phyloP scores from a whole-genome alignment of 2,113 vertebrate species.

The Percopsis transmontana region DNA sequence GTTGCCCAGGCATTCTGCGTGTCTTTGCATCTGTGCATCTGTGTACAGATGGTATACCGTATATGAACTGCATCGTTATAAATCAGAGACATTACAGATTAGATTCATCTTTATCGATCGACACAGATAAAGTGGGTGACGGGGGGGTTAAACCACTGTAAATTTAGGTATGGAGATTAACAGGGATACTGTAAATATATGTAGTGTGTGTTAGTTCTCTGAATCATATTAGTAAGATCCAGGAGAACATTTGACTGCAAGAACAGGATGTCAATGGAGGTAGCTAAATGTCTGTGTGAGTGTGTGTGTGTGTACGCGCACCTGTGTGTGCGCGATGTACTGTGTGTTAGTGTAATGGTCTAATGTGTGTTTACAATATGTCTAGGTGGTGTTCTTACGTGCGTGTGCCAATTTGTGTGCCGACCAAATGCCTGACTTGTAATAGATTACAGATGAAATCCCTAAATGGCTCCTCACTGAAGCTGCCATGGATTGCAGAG shows the following conservation, averaged over 20 bases:
- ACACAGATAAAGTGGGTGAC: too few relatives aligned
- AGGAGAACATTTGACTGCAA: slow-evolving; percentile 30
- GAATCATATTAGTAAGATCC: slow-evolving; percentile 16
- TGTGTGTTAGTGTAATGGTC: too few relatives aligned
- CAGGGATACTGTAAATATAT: not conserved
- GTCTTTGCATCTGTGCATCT: not conserved
- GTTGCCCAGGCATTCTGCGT: not conserved
- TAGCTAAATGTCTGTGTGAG: not conserved
- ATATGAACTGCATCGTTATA: not conserved
- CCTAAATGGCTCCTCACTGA: slow-evolving; percentile 13
- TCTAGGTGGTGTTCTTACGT: not conserved
- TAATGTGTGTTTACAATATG: too few relatives aligned
- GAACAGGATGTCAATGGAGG: not conserved
- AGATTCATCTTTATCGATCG: not conserved
- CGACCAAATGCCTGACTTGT: slow-evolving; percentile 8
- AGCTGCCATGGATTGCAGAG: slow-evolving; percentile 6
- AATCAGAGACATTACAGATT: too few relatives aligned
- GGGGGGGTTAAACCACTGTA: too few relatives aligned
- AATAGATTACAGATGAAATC: slow-evolving; percentile 16
- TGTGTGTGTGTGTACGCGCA: not conserved
- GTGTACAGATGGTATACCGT: not conserved
- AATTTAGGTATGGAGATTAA: not conserved
- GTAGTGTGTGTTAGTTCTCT: not conserved
- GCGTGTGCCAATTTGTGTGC: slow-evolving; percentile 13
- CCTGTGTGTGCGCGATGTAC: too few relatives aligned